Evolutionary conservation across 2,888 invertebrate genomes (phyloP), one percentile per base, ranked within the genome.

Genomic region (Polietes domitor): DNA sequence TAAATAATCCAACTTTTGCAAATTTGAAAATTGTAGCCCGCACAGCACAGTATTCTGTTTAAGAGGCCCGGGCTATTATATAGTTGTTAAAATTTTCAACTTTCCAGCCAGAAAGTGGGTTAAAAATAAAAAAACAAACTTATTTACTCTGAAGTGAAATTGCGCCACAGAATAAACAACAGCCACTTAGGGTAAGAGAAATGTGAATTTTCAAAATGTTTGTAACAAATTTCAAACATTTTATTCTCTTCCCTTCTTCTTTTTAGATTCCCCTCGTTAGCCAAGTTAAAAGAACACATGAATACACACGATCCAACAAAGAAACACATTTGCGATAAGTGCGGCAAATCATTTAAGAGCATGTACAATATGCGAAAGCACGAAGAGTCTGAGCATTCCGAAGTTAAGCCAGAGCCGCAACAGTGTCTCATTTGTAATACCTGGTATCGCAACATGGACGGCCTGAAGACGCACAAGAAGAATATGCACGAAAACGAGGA

Each of bases 381-480:
- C 70, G 89, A 91, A 86, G 90, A 91, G 72, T 84, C 90, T 19
- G 90, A 90, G 80, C 91, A 91, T 87, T 90, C 90, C 76, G 90
- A 89, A n/a, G 87, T 88, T 28, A 88, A 88, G 41, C 90, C 90
- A 0, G 89, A 89, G 72, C 90, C 89, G 3, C 89, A 90, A 70
- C 90, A 91, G 63, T 92, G 92, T 82, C 87, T 89, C 37, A 89
- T 90, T 73, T 92, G 92, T 68, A 91, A 91, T 61, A 90, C 91
- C 2, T 91, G 91, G 91, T 82, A 91, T 68, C 89, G 91, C 2
- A 89, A 91, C 73, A 24, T 89, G 26, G 87, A 89, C 9, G 90
- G 91, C 0, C 87, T 91, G 9, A 91, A 89, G 83, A 90, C 90
- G 77, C 91, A 91, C 82, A 90, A 91, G 89, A 88, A 88, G 80